Evolutionary conservation across 1,140 invertebrate species (phyloP).

Genomic region (Nasonia vitripennis): DNA sequence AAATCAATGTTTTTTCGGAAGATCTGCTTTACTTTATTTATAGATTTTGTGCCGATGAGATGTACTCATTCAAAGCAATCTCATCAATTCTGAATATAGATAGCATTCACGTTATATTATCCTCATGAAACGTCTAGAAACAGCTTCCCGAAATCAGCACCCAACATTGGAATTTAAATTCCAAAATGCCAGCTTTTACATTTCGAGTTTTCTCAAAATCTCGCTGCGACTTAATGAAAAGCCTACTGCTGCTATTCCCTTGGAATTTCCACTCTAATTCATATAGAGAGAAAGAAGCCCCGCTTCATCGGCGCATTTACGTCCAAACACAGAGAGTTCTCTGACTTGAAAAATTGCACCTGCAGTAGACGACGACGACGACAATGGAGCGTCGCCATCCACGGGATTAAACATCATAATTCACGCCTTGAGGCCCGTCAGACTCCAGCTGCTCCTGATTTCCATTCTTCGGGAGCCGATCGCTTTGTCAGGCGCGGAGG

Average conservation of each 20-base stretch:
- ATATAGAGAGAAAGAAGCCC: not conserved
- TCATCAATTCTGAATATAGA: too few relatives aligned
- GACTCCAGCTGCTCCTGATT: not conserved
- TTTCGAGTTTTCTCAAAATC: not conserved
- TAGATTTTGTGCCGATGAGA: too few relatives aligned
- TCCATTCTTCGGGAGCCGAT: not conserved
- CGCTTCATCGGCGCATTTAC: not conserved
- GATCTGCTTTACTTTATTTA: too few relatives aligned
- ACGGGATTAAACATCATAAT: constrained; percentile 1
- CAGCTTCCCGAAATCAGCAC: too few relatives aligned
- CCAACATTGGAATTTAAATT: not conserved
- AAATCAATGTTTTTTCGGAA: not conserved
- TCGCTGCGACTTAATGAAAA: not conserved
- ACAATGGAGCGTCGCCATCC: not conserved
- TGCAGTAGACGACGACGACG: not conserved
- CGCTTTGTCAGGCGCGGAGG: not conserved
- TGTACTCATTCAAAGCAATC: too few relatives aligned
- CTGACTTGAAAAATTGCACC: not conserved
- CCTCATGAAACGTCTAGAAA: too few relatives aligned
- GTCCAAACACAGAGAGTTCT: not conserved
- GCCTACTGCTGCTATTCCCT: not conserved
- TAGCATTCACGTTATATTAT: too few relatives aligned
- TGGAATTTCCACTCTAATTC: not conserved
- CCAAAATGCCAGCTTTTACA: not conserved
- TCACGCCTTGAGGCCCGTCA: not conserved